Evolutionary conservation across 2,113 vertebrate genomes (phyloP).

Genomic region (Lichenostomus cassidix): DNA sequence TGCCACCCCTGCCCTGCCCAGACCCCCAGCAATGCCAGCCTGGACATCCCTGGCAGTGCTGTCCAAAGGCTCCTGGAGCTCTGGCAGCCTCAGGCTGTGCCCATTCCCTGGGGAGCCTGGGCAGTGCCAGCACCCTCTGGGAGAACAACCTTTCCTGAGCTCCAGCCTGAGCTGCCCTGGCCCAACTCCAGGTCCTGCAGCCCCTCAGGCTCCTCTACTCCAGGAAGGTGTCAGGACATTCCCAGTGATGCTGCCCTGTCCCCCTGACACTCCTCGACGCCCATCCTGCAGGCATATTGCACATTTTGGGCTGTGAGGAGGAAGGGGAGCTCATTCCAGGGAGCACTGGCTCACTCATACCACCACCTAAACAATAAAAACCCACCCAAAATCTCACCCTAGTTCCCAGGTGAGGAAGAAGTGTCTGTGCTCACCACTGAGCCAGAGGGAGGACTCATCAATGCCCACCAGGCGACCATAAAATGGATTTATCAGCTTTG

Average conservation of each 20-base stretch:
- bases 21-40: background rate
- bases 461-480: background rate
- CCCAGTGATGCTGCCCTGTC: background rate
- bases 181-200: background rate
- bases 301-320: background rate
- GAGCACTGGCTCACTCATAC: background rate
- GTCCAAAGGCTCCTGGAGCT: background rate
- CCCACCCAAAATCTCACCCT: background rate
- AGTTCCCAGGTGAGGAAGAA: background rate
- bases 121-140: background rate
- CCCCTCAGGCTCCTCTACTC: background rate
- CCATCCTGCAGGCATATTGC: background rate
- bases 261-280: background rate
- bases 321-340: background rate
- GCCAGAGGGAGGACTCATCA: background rate
- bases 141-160: background rate
- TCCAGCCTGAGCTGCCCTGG: background rate
- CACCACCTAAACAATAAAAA: background rate
- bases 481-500: background rate
- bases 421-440: too few relatives aligned
- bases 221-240: background rate
- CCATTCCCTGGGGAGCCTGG: background rate
- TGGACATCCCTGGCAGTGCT: background rate
- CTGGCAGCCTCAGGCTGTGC: background rate
- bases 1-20: background rate